Percentiles rank a stretch among this genome's conserved stretches.
Conservation (phyloP, 2,797 vertebrate species). For the Caiman crocodilus region DNA sequence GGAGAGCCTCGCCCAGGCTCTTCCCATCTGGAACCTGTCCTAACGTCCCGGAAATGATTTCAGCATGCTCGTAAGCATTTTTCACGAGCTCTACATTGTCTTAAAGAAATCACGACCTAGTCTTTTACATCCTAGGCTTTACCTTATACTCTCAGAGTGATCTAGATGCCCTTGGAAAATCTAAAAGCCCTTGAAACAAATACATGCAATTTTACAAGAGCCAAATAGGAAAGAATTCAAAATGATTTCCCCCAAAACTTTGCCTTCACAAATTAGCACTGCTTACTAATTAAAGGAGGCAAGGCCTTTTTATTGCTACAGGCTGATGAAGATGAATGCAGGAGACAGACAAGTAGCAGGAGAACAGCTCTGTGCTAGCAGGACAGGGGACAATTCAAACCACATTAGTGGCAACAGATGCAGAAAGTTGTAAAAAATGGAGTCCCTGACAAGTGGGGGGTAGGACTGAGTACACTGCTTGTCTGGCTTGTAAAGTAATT, state of each 20-base stretch:
- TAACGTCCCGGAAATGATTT: not conserved
- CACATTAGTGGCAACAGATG: slow-evolving; percentile 78
- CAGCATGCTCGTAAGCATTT: not conserved
- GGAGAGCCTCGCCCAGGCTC: not conserved
- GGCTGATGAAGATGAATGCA: slow-evolving; percentile 84
- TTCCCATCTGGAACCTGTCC: not conserved
- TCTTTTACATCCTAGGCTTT: not conserved
- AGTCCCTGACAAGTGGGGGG: slow-evolving; percentile 72
- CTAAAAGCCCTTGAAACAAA: not conserved
- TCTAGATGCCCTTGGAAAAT: not conserved
- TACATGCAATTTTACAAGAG: not conserved
- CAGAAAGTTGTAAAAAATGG: slow-evolving; percentile 82
- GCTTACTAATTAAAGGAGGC: slow-evolving; percentile 78
- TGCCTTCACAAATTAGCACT: slow-evolving; percentile 78
- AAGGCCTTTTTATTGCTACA: slow-evolving; percentile 76
- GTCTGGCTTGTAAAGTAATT: not conserved
- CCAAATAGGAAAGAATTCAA: not conserved
- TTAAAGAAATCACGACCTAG: not conserved
- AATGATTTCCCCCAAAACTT: slow-evolving; percentile 80
- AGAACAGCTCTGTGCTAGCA: slow-evolving; percentile 81
- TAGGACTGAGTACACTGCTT: not conserved
- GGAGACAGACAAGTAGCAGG: slow-evolving; percentile 83
- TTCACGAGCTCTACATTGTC: not conserved
- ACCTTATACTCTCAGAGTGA: not conserved
- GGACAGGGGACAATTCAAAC: slow-evolving; percentile 79